Evolutionary conservation across 2,888 invertebrate species (phyloP).

Genomic region (Hesperia comma): DNA sequence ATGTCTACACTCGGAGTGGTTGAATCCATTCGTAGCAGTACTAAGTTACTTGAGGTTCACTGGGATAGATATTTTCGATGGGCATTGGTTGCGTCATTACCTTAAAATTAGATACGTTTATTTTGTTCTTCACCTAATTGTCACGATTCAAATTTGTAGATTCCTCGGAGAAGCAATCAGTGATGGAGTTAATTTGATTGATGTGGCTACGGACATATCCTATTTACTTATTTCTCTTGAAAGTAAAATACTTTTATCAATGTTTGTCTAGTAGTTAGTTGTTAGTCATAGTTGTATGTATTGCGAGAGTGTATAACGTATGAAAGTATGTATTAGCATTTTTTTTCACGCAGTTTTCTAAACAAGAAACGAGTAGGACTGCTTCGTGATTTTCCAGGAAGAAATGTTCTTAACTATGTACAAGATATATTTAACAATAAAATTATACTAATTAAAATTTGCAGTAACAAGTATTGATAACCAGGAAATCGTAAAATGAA

Average conservation of each 20-base stretch:
- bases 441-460: too few species aligned
- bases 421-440: too few species aligned
- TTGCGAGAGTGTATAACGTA: too few species aligned
- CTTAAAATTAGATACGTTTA: constrained; percentile 36
- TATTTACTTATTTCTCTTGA: constrained; percentile 18
- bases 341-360: too few species aligned
- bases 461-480: not conserved
- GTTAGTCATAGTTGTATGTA: too few species aligned
- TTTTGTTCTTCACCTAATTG: constrained; percentile 33
- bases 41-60: constrained; percentile 39
- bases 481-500: not conserved
- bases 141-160: constrained; percentile 31
- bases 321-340: too few species aligned
- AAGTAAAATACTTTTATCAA: not conserved
- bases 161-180: constrained; percentile 33
- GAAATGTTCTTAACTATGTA: too few species aligned
- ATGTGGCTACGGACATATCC: constrained; percentile 41
- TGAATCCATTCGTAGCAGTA: constrained; percentile 40
- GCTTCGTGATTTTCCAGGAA: too few species aligned
- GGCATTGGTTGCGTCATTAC: constrained; percentile 8
- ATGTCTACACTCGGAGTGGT: constrained; percentile 38
- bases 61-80: constrained; percentile 42
- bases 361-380: too few species aligned
- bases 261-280: too few species aligned
- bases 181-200: constrained; percentile 36